phyloP scores from a whole-genome alignment of 2,888 invertebrate species.

The Cryptosula pallasiana region DNA sequence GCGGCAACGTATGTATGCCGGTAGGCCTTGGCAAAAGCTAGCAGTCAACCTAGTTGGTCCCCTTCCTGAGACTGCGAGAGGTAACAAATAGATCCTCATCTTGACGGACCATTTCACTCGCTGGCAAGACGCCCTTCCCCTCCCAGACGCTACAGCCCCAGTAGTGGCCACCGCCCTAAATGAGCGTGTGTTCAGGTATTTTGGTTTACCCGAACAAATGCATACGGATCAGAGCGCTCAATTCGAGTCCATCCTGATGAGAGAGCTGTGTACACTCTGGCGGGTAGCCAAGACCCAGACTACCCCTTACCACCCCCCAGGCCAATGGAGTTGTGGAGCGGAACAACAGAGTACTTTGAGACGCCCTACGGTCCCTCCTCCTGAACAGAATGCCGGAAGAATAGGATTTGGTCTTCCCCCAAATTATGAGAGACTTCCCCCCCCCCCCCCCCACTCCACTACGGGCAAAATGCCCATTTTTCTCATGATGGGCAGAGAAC shows the following conservation, averaged over 20 bases:
- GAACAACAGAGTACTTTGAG: background rate
- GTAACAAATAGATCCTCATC: background rate
- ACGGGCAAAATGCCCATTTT: background rate
- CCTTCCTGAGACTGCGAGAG: background rate
- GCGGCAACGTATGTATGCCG: background rate
- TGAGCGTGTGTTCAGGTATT: background rate
- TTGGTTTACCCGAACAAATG: background rate
- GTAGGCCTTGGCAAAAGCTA: background rate
- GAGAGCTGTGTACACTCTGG: background rate
- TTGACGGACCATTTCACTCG: background rate
- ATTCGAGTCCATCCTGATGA: background rate
- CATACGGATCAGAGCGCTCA: constrained; percentile 1
- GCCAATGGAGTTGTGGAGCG: background rate
- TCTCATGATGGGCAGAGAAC: background rate
- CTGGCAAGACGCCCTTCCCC: background rate
- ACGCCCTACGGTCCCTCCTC: background rate
- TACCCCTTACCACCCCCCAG: background rate
- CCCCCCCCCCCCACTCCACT: background rate
- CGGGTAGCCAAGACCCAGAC: background rate
- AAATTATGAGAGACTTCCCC: background rate
- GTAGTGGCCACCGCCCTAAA: background rate
- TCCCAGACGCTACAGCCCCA: background rate
- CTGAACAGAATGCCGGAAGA: background rate
- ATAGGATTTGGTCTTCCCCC: background rate
- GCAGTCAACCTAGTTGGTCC: background rate